phyloP scores from a whole-genome alignment of 2,888 invertebrate species.

The Drosophila mettleri region DNA sequence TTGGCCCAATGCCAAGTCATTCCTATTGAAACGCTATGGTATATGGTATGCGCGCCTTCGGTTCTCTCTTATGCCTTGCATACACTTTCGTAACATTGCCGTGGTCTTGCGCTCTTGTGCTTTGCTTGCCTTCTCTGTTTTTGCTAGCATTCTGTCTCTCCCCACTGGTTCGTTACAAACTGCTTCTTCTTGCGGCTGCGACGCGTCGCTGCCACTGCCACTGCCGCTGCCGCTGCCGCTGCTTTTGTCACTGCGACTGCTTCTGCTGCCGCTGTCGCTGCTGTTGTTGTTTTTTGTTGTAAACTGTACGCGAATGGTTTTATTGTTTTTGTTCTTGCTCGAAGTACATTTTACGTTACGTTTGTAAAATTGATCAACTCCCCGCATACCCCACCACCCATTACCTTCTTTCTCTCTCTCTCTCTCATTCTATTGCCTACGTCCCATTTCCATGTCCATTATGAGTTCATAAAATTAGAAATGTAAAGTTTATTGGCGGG shows the following conservation, averaged over 20 bases:
- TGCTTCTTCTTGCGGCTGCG: constrained; percentile 53
- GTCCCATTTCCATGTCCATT: constrained; percentile 29
- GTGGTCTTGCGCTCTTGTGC: constrained; percentile 9
- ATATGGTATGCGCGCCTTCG: constrained; percentile 16
- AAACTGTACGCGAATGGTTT: constrained; percentile 65
- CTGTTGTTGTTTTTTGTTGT: constrained; percentile 68
- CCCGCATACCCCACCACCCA: constrained; percentile 7
- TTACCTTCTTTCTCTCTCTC: background rate
- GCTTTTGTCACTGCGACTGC: background rate
- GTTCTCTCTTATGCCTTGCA: constrained; percentile 53
- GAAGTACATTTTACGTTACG: constrained; percentile 39
- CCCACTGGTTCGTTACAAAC: constrained; percentile 79
- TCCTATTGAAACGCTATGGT: constrained; percentile 41
- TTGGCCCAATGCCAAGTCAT: constrained; percentile 21
- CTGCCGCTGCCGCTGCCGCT: background rate
- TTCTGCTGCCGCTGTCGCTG: constrained; percentile 19
- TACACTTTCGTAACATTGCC: constrained; percentile 69
- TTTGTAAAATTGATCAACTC: constrained; percentile 56
- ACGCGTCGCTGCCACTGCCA: background rate
- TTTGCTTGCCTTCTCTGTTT: constrained; percentile 61
- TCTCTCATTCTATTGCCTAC: background rate
- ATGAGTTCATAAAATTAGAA: constrained; percentile 57
- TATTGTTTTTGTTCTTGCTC: constrained; percentile 21
- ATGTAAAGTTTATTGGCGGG: constrained; percentile 62
- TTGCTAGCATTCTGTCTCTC: constrained; percentile 72